Evolutionary conservation across 2,888 invertebrate species (phyloP), one percentile per base, ranked within the genome.

Genomic region (Pterobdella sp.): DNA sequence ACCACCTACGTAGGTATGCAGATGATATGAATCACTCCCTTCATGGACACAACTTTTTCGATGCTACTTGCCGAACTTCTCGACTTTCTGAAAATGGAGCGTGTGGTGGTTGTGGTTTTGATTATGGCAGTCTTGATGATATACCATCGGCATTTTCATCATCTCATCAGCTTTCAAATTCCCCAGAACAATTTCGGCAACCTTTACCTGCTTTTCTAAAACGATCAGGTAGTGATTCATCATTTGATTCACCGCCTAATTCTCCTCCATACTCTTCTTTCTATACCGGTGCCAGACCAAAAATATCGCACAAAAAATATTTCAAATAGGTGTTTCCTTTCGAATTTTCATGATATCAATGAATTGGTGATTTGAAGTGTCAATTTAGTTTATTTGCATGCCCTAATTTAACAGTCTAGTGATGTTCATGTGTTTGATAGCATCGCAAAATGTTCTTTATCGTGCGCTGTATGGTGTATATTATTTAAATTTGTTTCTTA

Each of bases 1-100:
- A 79, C 49, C 80, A 80, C 75, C 73, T 80, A 56, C 36, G 67
- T 18, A 34, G 67, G n/a, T 67, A 67, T n/a, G 67, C 67, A 22
- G 67, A 67, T n/a, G 67, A 67, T 26, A 67, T 67, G 67, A 67
- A 67, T 37, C 67, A 67, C 67, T 37, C 37, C 26, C 36, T 67
- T 2, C 36, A 35, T 4, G 42, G 42, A 35, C 67, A 67, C 37
- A 35, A 67, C 37, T 31, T 37, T 22, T 67, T 37, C 14, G 67
- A 67, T 10, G 67, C 36, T 4, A n/a, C n/a, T 42, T 67, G 37
- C 37, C 36, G 67, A 37, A 65, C 63, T 7, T 49, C 35, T 22
- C 34, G 65, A 29, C 35, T 66, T 29, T 60, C 52, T 10, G 56
- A 67, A 32, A 64, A 49, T 18, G 72, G 52, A n/a, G 74, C 72